Base-by-base conservation (phyloP, 2,888 invertebrate genomes). In the Coelogynopora nodosa region DNA sequence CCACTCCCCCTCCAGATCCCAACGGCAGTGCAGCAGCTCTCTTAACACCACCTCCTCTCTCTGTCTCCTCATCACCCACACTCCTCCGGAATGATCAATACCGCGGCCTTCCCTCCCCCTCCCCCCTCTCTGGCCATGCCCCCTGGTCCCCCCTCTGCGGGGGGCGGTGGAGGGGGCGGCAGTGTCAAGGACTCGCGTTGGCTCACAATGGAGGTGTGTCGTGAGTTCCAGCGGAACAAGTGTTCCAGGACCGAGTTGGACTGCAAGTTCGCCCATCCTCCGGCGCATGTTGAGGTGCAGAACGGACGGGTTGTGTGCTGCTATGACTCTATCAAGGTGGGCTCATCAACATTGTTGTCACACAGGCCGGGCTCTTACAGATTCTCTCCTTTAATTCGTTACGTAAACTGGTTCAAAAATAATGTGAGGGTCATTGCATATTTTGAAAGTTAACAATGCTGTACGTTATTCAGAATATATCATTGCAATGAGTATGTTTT, bases 251-350 rank as follows among this genome's bases (percentile, higher is more conserved):
- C 97, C 89, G 98, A 99, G 94, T 90, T 89, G 80, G 98, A 99
- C 94, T 99, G 99, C 95, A 99, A 99, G 94, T 99, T 98, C 93
- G 98, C 99, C 90, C 99, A 99, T 94, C 99, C 99, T 89, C 98
- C 98, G 89, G 95, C 97, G 91, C 98, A 98, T 93, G 98, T 99
- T 91, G 99, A 99, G 94, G 97, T 99, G 92, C 98, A 98, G 94
- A 99, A 98, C 93, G 99, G 99, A 92, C 95, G 98, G 92, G 99
- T 99, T 92, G 98, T 98, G 91, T 99, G 99, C 91, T 99, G 99
- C 94, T 99, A 98, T 94, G 99, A 99, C 94, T 98, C 97, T 94
- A 98, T 99, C 94, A 99, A 99, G 97, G 99, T 99, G 94, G 94
- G 2, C n/a, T 5, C 81, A 13, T n/a, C n/a, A n/a, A n/a, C n/a